phyloP scores from a whole-genome alignment of 2,888 invertebrate genomes.

The Dasypolia templi region DNA sequence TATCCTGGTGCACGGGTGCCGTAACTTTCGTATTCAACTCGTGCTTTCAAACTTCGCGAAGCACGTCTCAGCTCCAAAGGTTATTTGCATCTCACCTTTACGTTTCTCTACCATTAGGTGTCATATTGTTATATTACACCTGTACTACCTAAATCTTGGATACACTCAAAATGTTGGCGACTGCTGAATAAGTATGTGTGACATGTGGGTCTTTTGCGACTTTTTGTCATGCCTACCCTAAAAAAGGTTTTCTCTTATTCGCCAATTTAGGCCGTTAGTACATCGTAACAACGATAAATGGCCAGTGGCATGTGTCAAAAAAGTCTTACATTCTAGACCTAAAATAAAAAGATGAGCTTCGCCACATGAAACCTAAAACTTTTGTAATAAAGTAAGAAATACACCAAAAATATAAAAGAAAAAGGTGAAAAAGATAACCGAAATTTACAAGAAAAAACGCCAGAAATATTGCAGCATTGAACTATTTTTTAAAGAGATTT shows the following conservation, averaged over 20 bases:
- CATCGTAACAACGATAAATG: conserved; percentile 18
- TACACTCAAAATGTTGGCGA: conserved; percentile 56
- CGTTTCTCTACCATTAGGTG: conserved; percentile 80
- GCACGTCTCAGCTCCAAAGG: conserved; percentile 82
- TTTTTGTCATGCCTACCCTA: neutral
- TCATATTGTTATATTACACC: conserved; percentile 80
- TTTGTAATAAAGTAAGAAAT: too few species aligned
- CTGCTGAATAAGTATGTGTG: conserved; percentile 43
- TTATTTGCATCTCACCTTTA: conserved; percentile 86
- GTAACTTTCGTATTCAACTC: conserved; percentile 82
- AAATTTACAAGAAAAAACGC: too few species aligned
- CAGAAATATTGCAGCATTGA: too few species aligned
- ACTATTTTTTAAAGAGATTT: too few species aligned
- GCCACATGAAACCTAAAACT: too few species aligned
- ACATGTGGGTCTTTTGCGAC: conserved; percentile 21
- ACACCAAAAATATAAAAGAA: too few species aligned
- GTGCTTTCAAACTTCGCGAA: conserved; percentile 79
- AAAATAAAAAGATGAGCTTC: too few species aligned
- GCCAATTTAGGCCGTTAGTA: neutral
- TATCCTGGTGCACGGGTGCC: conserved; percentile 73
- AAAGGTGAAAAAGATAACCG: too few species aligned
- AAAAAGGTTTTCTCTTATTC: conserved; percentile 19
- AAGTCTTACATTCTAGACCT: too few species aligned
- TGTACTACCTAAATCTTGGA: conserved; percentile 62
- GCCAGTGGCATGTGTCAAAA: neutral